Base-by-base conservation (phyloP, 2,797 vertebrate genomes). In the Rhabdomys pumilio region DNA sequence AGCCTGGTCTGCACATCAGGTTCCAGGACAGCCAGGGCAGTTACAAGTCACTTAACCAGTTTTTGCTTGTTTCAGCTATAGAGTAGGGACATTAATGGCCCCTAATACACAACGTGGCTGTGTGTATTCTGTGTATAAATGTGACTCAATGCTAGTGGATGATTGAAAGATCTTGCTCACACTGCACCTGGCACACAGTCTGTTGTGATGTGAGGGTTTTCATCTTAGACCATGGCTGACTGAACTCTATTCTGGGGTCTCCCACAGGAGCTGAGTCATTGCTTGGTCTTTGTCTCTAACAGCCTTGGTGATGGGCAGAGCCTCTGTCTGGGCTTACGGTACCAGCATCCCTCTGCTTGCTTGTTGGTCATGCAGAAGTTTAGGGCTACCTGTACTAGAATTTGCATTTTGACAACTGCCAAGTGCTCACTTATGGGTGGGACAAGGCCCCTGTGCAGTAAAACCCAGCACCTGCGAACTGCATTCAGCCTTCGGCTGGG, bases 291-390 rank as follows among this genome's bases (percentile, higher is more conserved):
- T 2, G 3, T 22, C 22, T 57, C 8, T 10, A 11, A 0, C 11
- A 77, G 61, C 34, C 20, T 14, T 5, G 59, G 10, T 34, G 2
- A 69, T 19, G 6, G 79, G 57, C 13, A 26, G 0, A 15, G 50
- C n/a, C 20, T 31, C 50, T 75, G 72, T 31, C 50, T 75, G 72
- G 75, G 22, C 50, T 53, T 14, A 41, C 14, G 22, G 82, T 34
- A 1, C 47, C 34, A 0, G 29, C 1, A 0, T n/a, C 12, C 3
- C 1, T 0, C 3, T 7, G n/a, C 22, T 72, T 72, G 65, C 65
- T 29, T 3, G 12, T 41, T 34, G 41, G 3, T 31, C 5, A 0
- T 12, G 76, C 1, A 17, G 73, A 63, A 10, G 31, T 10, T 41
- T 50, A 20, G 77, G n/a, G 47, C 57, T 0, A 5, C 9, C 57